phyloP scores from a whole-genome alignment of 2,113 vertebrate genomes.

The Nibea albiflora region DNA sequence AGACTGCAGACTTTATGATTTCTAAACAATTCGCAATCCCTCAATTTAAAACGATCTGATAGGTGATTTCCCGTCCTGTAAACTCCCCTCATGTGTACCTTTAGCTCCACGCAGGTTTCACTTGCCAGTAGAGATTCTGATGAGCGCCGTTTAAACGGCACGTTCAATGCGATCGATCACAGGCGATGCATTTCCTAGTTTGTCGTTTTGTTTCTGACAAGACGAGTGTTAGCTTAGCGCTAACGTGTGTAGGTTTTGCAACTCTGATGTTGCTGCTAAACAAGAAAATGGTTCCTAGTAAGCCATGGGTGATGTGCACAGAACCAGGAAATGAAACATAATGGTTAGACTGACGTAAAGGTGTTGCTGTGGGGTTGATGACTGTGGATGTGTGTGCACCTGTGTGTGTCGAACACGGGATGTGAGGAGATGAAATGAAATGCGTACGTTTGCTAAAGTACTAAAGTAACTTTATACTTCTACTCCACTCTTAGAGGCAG shows the following conservation, averaged over 20 bases:
- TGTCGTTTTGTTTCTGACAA: not conserved
- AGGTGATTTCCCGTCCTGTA: constrained; percentile 53
- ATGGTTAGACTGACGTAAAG: constrained; percentile 7
- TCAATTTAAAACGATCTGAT: constrained; percentile 16
- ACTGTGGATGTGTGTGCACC: not conserved
- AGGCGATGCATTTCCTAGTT: not conserved
- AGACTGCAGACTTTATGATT: constrained; percentile 2
- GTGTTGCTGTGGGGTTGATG: not conserved
- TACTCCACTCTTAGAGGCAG: not conserved
- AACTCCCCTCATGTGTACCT: constrained; percentile 45
- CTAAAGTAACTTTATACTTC: not conserved
- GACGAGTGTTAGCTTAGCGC: not conserved
- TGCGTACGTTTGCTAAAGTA: not conserved
- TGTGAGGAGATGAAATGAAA: too few species aligned
- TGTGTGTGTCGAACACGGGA: not conserved
- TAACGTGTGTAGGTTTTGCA: not conserved
- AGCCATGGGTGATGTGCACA: not conserved
- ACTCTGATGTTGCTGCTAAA: not conserved
- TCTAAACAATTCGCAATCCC: constrained; percentile 18
- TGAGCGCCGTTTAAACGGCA: not conserved
- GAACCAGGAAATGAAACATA: constrained; percentile 33
- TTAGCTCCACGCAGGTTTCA: constrained; percentile 33
- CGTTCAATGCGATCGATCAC: not conserved
- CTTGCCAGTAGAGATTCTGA: not conserved
- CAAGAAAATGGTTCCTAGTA: constrained; percentile 16